A percentile compares a stretch with the other conserved stretches of the same genome.
Evolutionary conservation across 2,888 invertebrate species (phyloP).

Genomic region (Drosophila lacicola): DNA sequence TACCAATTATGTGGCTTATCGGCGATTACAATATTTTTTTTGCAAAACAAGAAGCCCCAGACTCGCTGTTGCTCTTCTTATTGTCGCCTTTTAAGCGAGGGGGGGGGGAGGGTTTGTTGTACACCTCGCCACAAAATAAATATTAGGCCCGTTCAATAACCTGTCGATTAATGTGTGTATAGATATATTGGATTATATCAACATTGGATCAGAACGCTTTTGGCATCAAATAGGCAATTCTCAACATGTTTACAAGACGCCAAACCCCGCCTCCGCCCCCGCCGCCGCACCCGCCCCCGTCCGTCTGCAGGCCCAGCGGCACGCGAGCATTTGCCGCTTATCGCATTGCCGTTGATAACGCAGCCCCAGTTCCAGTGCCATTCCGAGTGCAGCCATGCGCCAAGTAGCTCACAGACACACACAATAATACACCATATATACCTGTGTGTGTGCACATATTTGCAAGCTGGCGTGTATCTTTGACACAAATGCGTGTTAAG

Average conservation of each 20-base stretch:
- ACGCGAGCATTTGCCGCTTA: constrained; percentile 66
- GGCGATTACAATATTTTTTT: constrained; percentile 34
- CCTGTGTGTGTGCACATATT: constrained; percentile 18
- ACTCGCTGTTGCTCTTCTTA: neutral
- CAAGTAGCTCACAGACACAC: constrained; percentile 18
- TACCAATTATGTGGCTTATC: constrained; percentile 59
- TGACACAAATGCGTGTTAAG: constrained; percentile 62
- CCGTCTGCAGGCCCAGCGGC: constrained; percentile 30
- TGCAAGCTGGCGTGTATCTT: constrained; percentile 32
- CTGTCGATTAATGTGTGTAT: constrained; percentile 24
- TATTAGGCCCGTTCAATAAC: constrained; percentile 59
- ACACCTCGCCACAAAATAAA: neutral
- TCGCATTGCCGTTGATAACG: constrained; percentile 59
- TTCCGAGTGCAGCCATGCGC: constrained; percentile 35
- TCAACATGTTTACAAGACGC: constrained; percentile 35
- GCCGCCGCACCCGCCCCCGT: neutral
- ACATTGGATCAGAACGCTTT: constrained; percentile 22
- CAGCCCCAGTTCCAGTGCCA: neutral
- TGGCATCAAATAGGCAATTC: constrained; percentile 38
- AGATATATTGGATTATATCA: constrained; percentile 2
- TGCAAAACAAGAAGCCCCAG: constrained; percentile 24
- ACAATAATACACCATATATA: neutral
- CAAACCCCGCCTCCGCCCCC: neutral
- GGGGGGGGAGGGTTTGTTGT: neutral
- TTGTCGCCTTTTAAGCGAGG: neutral